Percentiles rank a stretch among this genome's conserved stretches.
phyloP scores from a whole-genome alignment of 2,888 invertebrate species.

The Mactromeris polynyma region DNA sequence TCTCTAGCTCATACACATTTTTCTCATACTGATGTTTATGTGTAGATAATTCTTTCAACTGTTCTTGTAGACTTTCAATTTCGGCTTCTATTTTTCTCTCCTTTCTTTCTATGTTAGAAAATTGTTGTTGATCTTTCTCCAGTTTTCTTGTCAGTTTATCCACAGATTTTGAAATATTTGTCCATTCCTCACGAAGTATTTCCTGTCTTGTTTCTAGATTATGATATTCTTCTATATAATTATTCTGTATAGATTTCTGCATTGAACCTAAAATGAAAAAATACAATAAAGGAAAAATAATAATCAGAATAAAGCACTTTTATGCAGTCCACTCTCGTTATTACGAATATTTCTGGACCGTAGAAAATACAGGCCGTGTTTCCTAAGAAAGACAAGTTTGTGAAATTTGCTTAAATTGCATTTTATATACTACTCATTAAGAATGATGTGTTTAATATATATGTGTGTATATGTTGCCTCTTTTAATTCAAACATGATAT shows the following conservation, averaged over 20 bases:
- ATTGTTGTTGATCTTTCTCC: slow-evolving; percentile 59
- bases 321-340: too few species aligned
- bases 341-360: too few species aligned
- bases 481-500: too few species aligned
- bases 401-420: too few species aligned
- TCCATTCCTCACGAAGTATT: slow-evolving; percentile 61
- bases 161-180: slow-evolving; percentile 47
- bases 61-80: slow-evolving; percentile 56
- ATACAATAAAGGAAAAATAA: background rate
- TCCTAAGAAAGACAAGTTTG: too few species aligned
- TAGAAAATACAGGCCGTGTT: too few species aligned
- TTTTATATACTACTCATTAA: too few species aligned
- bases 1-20: slow-evolving; percentile 56
- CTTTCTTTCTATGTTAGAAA: slow-evolving; percentile 61
- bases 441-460: too few species aligned
- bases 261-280: background rate
- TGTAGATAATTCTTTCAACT: slow-evolving; percentile 52
- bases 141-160: slow-evolving; percentile 53
- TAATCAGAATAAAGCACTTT: too few species aligned
- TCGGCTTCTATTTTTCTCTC: slow-evolving; percentile 56
- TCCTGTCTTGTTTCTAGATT: slow-evolving; percentile 67
- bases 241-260: background rate
- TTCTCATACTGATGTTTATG: slow-evolving; percentile 69
- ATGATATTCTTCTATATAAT: slow-evolving; percentile 64
- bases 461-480: too few species aligned